Conservation (phyloP, 2,113 vertebrate species). For the Indri indri region DNA sequence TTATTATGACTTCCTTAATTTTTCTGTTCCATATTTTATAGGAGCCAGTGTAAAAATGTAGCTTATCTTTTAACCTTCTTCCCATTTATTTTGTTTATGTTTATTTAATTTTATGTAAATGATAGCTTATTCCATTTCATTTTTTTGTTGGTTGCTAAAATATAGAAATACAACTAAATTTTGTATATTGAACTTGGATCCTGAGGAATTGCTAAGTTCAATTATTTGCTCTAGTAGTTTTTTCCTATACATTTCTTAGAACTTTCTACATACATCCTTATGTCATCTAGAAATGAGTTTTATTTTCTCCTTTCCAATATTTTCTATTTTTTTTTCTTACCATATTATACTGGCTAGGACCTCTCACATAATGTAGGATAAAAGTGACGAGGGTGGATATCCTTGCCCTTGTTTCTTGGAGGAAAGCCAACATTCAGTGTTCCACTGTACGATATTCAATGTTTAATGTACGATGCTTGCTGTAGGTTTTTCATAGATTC, state of each 20-base stretch:
- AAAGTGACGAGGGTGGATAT: not conserved
- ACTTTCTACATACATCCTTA: not conserved
- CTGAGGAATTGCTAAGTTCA: not conserved
- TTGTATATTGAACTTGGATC: not conserved
- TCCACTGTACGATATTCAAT: not conserved
- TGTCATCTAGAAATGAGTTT: not conserved
- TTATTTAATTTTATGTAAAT: conserved; percentile 11
- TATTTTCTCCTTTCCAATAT: not conserved
- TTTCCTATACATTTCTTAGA: not conserved
- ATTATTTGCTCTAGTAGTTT: not conserved
- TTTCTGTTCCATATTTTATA: not conserved
- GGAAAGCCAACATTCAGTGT: not conserved
- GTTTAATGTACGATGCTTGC: not conserved
- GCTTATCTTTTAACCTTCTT: not conserved
- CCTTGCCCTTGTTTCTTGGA: not conserved
- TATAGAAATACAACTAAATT: not conserved
- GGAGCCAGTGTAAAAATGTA: not conserved
- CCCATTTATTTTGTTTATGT: not conserved
- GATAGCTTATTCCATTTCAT: not conserved
- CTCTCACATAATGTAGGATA: not conserved
- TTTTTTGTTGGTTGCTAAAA: conserved; percentile 1
- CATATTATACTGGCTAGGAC: not conserved
- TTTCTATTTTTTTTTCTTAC: not conserved
- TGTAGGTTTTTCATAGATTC: not conserved
- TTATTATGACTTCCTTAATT: not conserved